Evolutionary conservation across 2,888 invertebrate species (phyloP), one percentile per base, ranked within the genome.

Genomic region (Boloria euphrosyne): DNA sequence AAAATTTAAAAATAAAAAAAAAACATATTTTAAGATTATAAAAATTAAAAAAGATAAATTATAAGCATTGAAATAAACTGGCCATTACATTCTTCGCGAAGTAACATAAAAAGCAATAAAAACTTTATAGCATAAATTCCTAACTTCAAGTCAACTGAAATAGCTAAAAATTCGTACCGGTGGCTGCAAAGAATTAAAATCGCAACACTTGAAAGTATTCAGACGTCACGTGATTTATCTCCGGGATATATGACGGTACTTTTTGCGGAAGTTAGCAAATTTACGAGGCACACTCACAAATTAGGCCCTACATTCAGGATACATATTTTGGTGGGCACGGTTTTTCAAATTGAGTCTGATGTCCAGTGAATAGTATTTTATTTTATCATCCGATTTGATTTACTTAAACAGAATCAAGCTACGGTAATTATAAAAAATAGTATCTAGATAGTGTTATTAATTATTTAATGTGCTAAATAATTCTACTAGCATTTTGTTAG

Each of bases 181-280:
- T 66, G 55, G 16, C 10, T 18, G 57, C 44, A 63, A 65, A 61
- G 59, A 43, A 60, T 77, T 77, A 80, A 78, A 80, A 80, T 78
- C 79, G 86, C 82, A 84, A 83, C 87, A 84, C 85, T 87, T 83
- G 78, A 82, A 82, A 80, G 83, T 83, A 86, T 89, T 87, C 86
- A 86, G 82, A 85, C 80, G 89, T 87, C 89, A 83, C 78, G 82
- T 89, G 85, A 89, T 87, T 84, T 86, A 89, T 88, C 84, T 83
- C 79, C 79, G 66, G 80, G 79, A 90, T 87, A 85, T 89, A 89
- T 83, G 80, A 78, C 82, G 71, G 80, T 85, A 86, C 86, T 87
- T 89, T 88, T 88, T 86, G 80, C 78, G 77, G 80, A 84, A 86
- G 79, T 86, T 87, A 62, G 44, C 58, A 65, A 83, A 87, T 86